A percentile compares a stretch with the other conserved stretches of the same genome.
phyloP scores from a whole-genome alignment of 1,140 invertebrate species.

The Aphelenchoides fujianensis region DNA sequence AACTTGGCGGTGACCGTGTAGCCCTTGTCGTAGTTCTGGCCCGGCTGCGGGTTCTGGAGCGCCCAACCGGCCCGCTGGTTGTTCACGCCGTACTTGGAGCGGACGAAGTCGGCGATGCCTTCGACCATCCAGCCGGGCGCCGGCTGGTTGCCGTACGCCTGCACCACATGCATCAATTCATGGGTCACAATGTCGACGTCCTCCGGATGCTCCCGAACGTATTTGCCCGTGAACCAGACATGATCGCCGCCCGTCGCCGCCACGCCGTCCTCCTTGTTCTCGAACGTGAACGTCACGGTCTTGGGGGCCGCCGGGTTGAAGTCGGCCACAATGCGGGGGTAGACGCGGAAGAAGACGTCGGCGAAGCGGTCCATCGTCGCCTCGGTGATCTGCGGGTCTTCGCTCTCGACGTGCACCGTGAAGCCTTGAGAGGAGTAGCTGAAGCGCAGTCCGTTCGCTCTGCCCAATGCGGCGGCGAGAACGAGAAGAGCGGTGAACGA shows the following conservation, averaged over 20 bases:
- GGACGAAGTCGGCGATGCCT: slow-evolving; percentile 11
- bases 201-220: background rate
- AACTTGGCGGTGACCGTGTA: background rate
- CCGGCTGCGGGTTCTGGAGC: background rate
- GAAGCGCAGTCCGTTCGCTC: no score
- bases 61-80: background rate
- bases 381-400: no score
- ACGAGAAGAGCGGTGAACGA: no score
- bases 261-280: background rate
- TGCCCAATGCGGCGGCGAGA: no score
- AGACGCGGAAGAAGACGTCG: slow-evolving; percentile 6
- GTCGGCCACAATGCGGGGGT: background rate
- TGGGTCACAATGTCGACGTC: slow-evolving; percentile 18
- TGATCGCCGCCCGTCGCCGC: background rate
- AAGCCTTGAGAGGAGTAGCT: no score
- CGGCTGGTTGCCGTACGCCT: background rate
- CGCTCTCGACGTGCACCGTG: no score
- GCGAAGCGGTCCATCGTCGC: no score
- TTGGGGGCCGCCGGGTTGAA: background rate
- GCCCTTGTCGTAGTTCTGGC: background rate
- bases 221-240: background rate
- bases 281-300: slow-evolving; percentile 13
- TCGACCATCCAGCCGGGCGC: slow-evolving; percentile 4
- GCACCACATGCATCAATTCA: slow-evolving; percentile 13
- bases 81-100: background rate